Evolutionary conservation across 1,140 invertebrate genomes (phyloP).

Genomic region (Leptonema lineaticorne): DNA sequence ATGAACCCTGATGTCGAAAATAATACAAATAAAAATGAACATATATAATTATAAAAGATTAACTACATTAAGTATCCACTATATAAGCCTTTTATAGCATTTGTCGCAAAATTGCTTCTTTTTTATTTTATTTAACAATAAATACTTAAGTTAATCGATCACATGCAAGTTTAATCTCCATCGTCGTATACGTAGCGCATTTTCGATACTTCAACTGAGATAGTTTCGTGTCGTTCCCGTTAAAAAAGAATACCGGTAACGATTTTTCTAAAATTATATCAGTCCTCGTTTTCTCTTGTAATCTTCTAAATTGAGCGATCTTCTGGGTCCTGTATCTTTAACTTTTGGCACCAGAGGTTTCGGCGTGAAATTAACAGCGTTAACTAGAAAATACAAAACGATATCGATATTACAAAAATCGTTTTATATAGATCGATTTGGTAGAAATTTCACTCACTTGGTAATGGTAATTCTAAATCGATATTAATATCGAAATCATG

Average conservation of each 20-base stretch:
- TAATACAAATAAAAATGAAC: too few relatives aligned
- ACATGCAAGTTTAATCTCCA: background rate
- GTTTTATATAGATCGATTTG: background rate
- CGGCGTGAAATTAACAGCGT: constrained; percentile 71
- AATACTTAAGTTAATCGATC: background rate
- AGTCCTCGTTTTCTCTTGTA: constrained; percentile 95
- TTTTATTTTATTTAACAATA: background rate
- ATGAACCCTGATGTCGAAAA: too few relatives aligned
- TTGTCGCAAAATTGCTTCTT: background rate
- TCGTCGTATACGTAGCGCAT: background rate
- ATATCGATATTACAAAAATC: background rate
- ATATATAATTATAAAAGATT: too few relatives aligned
- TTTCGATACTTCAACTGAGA: background rate
- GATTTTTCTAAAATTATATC: constrained; percentile 59
- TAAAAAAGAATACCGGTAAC: too few relatives aligned
- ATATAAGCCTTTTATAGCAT: too few relatives aligned
- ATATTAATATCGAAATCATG: constrained; percentile 97
- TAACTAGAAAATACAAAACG: constrained; percentile 58
- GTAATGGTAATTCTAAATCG: constrained; percentile 82
- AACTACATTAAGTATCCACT: too few relatives aligned
- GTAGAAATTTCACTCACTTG: constrained; percentile 62
- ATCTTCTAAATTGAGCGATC: constrained; percentile 93
- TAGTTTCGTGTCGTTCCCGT: too few relatives aligned
- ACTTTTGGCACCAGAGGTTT: constrained; percentile 68
- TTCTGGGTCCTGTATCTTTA: constrained; percentile 77